Base-by-base conservation (phyloP, 2,113 vertebrate genomes). In the Labeo rohita region DNA sequence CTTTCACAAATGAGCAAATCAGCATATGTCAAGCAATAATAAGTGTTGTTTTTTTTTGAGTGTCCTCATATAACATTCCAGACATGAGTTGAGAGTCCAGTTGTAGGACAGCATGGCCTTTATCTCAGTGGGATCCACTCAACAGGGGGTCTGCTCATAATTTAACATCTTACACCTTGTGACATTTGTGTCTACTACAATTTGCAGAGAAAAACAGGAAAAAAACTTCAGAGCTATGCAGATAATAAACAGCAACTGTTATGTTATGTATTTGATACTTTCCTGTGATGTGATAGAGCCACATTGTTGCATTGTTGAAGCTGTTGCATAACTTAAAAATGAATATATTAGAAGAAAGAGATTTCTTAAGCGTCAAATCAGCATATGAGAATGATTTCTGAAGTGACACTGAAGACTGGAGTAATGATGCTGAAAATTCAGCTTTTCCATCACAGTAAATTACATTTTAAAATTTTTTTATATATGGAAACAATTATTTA, bases 111-210 rank as follows among this genome's bases (percentile, higher is more conserved):
- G 56, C 39, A 23, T 65, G 79, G 59, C 79, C 79, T 75, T 66
- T 80, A 65, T 80, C 77, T 43, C 77, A 61, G 77, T 59, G 18
- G 36, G 77, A 80, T 80, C 21, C 11, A 49, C 75, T 77, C 78
- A 23, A 16, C 78, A 65, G 72, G 78, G 39, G 43, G 56, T 49
- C 78, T 23, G n/a, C 39, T 80, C n/a, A 63, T 28, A 47, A 43
- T 47, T 80, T 28, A 47, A 74, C 72, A 49, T 74, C 72, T 49
- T n/a, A 74, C 23, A 1, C 59, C 15, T 43, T 65, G 6, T 65
- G 78, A 47, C 59, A 47, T 80, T 80, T 61, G 77, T 16, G 18
- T 80, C 78, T 49, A 21, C 21, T 80, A 59, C 7, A 49, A 1
- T 65, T 65, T 65, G 43, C 39, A 16, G 13, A 65, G n/a, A 49